Evolutionary conservation across 2,113 vertebrate genomes (phyloP), one percentile per base, ranked within the genome.

Genomic region (Calyptommatus sinebrachiatus): DNA sequence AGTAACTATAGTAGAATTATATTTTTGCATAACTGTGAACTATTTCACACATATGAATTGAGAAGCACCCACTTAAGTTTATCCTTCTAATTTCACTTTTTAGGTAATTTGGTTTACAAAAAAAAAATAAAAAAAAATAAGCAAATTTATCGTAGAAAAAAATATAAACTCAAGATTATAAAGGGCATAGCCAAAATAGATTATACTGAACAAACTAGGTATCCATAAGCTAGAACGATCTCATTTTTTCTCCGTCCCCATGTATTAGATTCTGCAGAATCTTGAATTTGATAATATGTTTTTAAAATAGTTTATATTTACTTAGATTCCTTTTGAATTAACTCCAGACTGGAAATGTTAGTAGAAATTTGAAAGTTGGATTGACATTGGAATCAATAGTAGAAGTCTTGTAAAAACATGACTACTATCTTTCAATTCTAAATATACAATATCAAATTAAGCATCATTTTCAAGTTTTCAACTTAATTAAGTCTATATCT

Each of bases 401-500:
- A 80, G 57, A 68, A 60, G 1, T 20, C 26, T 60, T 26, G 41
- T 31, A 71, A 21, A 71, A 71, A 46, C 26, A 46, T 74, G 48
- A 45, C 4, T 87, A n/a, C 50, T 57, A 7, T 24, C 22, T 35
- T 74, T 45, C 5, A 41, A 35, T 48, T 48, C 22, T 48, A 46
- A 26, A 3, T 22, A 72, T 24, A 74, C 73, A 74, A 53, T 16
- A 11, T 61, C 14, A 68, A 67, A 73, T 78, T 53, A 68, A 62
- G 24, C 2, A 29, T 29, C 48, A 45, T 45, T 14, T 60, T 35
- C 18, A 74, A 74, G 18, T 71, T 71, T 28, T 74, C 9, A 61
- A 61, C 67, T 78, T 80, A 85, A 77, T 69, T 82, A 67, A 71
- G 66, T 85, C 83, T 72, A 10, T 80, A 68, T 29, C 26, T 79